Base-by-base conservation (phyloP, 2,113 vertebrate genomes). In the Calyptommatus sinebrachiatus region DNA sequence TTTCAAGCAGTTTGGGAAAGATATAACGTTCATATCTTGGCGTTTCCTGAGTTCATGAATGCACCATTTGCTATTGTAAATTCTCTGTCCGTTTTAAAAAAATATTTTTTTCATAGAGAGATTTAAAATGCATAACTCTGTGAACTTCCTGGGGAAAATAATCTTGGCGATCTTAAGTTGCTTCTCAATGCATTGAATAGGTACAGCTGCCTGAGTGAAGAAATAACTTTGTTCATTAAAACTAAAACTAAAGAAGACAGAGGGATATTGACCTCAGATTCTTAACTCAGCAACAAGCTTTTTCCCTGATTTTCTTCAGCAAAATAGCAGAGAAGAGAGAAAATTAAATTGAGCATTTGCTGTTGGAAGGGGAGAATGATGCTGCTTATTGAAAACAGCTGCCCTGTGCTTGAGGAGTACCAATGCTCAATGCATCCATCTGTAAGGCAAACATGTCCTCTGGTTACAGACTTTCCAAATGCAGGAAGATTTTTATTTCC, bases 201-300 rank as follows among this genome's bases (percentile, higher is more conserved):
- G 79, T 87, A 81, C 84, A 86, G 83, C 41, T 31, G 89, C 12
- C 53, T 57, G 88, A 0, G 84, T 71, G 11, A 4, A 35, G 18
- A 22, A 67, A 69, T 73, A 3, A 0, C 0, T 35, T 71, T n/a
- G 83, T 84, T 84, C 81, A 82, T 84, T 87, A 80, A 26, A 91
- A 88, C 91, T 92, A 88, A 91, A 88, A 83, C 73, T 84, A 77
- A 41, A 5, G 71, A 80, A 85, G 88, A 87, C 80, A 45, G 75
- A 68, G 76, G 83, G 0, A 71, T 73, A 78, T 79, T 78, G 28
- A 5, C 73, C 21, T 83, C 82, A 79, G 10, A 2, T 57, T 78
- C 53, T 89, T 89, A 88, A 88, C 77, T 83, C 77, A 68, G 68
- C 69, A 66, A 71, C 83, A 57, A 69, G 28, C 73, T 69, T 28